A percentile compares a stretch with the other conserved stretches of the same genome.
These are phyloP conservation scores for Parnassius glacialis DNA, from an alignment of 2,888 invertebrate species.

Conservation along the genomic window DNA sequence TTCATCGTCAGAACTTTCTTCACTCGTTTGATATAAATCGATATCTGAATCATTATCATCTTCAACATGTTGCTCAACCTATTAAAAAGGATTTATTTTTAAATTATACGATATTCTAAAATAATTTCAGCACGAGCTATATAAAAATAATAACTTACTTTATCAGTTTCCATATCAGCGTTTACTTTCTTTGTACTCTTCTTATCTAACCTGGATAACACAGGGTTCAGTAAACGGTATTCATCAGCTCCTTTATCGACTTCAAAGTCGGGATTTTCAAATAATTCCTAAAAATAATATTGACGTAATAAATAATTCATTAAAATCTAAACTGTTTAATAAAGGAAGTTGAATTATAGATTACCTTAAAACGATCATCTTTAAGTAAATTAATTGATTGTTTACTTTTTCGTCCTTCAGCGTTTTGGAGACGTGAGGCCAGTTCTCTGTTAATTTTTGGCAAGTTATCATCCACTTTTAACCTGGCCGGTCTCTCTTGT, in stretches of 20 bases:
- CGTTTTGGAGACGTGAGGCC: constrained; percentile 90
- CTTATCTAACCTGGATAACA: constrained; percentile 90
- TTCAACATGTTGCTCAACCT: constrained; percentile 51
- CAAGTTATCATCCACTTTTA: constrained; percentile 88
- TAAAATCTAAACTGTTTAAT: neutral
- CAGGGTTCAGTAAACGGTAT: constrained; percentile 92
- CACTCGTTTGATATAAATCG: constrained; percentile 69
- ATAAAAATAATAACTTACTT: constrained; percentile 48
- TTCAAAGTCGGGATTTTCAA: constrained; percentile 95
- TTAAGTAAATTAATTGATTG: constrained; percentile 84
- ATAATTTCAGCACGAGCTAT: neutral
- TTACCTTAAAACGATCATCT: constrained; percentile 92
- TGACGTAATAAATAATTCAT: neutral
- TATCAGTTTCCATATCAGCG: constrained; percentile 74
- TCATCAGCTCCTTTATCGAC: constrained; percentile 94
- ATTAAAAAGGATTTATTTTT: constrained; percentile 10
- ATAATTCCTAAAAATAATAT: constrained; percentile 81
- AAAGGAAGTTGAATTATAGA: neutral
- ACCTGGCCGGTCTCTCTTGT: constrained; percentile 88
- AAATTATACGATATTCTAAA: neutral
- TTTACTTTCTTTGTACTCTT: constrained; percentile 83
- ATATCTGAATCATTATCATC: constrained; percentile 76
- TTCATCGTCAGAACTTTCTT: constrained; percentile 89
- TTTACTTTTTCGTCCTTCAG: constrained; percentile 81
- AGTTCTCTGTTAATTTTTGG: constrained; percentile 95